Evolutionary conservation across 2,797 vertebrate genomes (phyloP).

Genomic region (Trichosurus vulpecula): DNA sequence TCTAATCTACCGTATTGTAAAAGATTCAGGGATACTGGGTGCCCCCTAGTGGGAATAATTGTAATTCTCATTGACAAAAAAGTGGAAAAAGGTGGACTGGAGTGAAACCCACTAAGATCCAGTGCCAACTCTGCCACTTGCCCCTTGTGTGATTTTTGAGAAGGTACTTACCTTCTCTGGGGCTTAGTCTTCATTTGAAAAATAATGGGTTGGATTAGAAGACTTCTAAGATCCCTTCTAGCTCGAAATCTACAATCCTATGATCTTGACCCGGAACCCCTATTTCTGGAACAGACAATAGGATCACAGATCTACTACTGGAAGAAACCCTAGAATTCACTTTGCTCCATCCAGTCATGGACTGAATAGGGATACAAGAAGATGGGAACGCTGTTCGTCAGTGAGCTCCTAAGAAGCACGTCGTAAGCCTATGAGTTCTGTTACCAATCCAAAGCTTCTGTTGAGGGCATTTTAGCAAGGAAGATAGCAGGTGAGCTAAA

Average conservation of each 20-base stretch:
- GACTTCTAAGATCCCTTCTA: not conserved
- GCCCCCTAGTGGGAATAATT: not conserved
- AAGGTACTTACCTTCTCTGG: not conserved
- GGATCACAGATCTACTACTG: not conserved
- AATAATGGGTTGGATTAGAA: not conserved
- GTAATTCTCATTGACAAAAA: not conserved
- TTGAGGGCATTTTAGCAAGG: not conserved
- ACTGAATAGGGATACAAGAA: not conserved
- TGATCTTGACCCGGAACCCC: not conserved
- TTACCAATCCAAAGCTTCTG: not conserved
- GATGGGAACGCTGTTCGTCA: not conserved
- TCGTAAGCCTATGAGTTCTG: not conserved
- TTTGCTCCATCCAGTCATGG: not conserved
- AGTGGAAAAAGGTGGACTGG: not conserved
- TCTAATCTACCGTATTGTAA: not conserved
- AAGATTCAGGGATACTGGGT: not conserved
- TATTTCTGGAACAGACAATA: not conserved
- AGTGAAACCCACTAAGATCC: not conserved
- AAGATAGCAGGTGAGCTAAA: not conserved
- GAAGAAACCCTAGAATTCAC: not conserved
- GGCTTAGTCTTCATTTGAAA: not conserved
- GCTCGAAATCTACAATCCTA: not conserved
- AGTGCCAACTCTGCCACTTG: not conserved
- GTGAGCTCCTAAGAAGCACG: not conserved
- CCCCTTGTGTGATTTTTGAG: not conserved